Conservation (phyloP, 2,888 invertebrate genomes). For the Cremastinae sp. region DNA sequence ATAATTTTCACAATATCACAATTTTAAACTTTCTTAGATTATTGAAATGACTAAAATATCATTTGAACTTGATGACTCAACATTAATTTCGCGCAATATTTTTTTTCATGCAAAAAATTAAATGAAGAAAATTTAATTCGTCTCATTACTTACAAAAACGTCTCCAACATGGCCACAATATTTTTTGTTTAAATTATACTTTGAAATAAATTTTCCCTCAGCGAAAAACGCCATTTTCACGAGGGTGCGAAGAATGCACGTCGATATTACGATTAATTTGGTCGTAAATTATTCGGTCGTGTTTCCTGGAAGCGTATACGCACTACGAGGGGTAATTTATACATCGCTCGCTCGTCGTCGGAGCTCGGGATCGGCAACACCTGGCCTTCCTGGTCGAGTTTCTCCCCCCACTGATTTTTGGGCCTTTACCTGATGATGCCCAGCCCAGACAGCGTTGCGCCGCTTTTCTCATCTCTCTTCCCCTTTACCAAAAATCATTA, state of each 20-base stretch:
- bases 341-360: constrained; percentile 67
- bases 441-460: constrained; percentile 77
- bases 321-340: constrained; percentile 74
- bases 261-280: constrained; percentile 79
- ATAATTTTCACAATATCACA: too few relatives aligned
- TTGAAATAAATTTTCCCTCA: too few relatives aligned
- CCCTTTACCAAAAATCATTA: too few relatives aligned
- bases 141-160: too few relatives aligned
- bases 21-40: too few relatives aligned
- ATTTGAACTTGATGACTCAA: too few relatives aligned
- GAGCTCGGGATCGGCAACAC: constrained; percentile 52
- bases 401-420: constrained; percentile 16
- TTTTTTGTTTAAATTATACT: too few relatives aligned
- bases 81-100: too few relatives aligned
- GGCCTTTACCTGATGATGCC: constrained; percentile 64
- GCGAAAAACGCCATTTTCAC: neutral
- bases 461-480: constrained; percentile 52
- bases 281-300: constrained; percentile 76
- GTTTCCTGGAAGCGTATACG: constrained; percentile 73
- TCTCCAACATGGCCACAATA: too few relatives aligned
- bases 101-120: too few relatives aligned
- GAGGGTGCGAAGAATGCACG: constrained; percentile 56
- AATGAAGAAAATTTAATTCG: too few relatives aligned
- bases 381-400: constrained; percentile 48
- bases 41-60: too few relatives aligned